Evolutionary conservation across 53 echinoderm and acorn worm species (phyloP).

Genomic region (Astropecten irregularis): DNA sequence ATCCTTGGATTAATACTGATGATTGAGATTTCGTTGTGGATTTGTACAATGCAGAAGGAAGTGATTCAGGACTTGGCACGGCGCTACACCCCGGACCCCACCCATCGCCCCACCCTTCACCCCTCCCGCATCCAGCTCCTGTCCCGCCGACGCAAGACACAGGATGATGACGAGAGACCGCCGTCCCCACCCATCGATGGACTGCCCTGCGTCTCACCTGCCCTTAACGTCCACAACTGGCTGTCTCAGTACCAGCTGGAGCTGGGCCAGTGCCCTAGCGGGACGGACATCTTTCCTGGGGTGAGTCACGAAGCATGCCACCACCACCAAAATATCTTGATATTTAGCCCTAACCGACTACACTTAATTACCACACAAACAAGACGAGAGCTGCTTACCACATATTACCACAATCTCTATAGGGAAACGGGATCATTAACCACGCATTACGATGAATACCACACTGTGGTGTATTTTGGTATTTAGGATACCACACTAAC

Average conservation of each 20-base stretch:
- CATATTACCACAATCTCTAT: too few relatives aligned
- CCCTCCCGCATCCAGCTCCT: conserved; percentile 45
- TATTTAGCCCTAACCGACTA: too few relatives aligned
- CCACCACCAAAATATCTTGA: not conserved
- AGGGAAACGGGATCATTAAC: too few relatives aligned
- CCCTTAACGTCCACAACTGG: conserved; percentile 31
- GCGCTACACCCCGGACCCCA: conserved; percentile 38
- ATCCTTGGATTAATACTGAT: too few relatives aligned
- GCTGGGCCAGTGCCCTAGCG: not conserved
- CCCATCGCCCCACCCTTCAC: conserved; percentile 20
- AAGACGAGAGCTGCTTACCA: too few relatives aligned
- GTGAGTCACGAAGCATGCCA: conserved; percentile 18
- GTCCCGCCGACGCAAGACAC: not conserved
- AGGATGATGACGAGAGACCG: not conserved
- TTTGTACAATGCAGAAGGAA: conserved; percentile 48
- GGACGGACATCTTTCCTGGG: not conserved
- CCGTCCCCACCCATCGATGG: not conserved
- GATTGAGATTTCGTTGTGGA: too few relatives aligned
- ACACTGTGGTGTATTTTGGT: too few relatives aligned
- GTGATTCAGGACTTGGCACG: conserved; percentile 40
- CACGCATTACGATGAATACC: too few relatives aligned
- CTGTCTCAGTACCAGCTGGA: conserved; percentile 34
- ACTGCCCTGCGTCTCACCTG: conserved; percentile 13
- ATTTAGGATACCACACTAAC: too few relatives aligned
- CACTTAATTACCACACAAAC: too few relatives aligned